These are phyloP conservation scores for Saimiri boliviensis DNA, from an alignment of 2,113 vertebrate species.

Conservation along the genomic window DNA sequence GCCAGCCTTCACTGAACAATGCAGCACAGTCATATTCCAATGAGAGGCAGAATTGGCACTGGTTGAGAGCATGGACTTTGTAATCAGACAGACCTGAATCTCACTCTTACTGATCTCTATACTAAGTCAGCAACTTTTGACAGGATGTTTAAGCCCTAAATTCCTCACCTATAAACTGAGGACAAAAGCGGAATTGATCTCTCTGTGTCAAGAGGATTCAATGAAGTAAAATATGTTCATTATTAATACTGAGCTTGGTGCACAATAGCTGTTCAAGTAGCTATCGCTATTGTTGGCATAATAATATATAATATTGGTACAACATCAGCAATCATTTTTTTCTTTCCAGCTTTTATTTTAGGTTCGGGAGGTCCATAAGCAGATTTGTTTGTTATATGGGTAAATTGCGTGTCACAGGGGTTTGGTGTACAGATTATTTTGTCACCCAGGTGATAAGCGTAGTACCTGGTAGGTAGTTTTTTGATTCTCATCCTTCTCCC, in stretches of 20 bases:
- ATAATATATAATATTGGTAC: too few relatives aligned
- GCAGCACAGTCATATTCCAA: neutral
- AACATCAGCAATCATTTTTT: too few relatives aligned
- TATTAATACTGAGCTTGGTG: neutral
- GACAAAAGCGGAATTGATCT: neutral
- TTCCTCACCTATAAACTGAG: conserved; percentile 30
- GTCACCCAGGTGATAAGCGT: too few relatives aligned
- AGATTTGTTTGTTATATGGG: too few relatives aligned
- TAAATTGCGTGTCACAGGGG: too few relatives aligned
- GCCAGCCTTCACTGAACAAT: neutral
- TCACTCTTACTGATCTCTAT: neutral
- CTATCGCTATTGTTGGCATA: neutral
- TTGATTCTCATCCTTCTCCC: too few relatives aligned
- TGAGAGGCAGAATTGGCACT: neutral
- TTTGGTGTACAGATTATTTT: too few relatives aligned
- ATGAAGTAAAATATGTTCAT: neutral
- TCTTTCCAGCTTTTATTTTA: too few relatives aligned
- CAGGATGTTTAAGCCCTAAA: neutral
- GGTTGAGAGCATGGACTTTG: neutral
- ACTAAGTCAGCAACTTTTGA: neutral
- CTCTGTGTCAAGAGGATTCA: neutral
- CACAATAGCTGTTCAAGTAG: neutral
- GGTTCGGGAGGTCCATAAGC: too few relatives aligned
- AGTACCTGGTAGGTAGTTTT: too few relatives aligned
- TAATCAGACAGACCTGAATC: neutral